phyloP scores from a whole-genome alignment of 2,888 invertebrate genomes.

The Halictus ligatus region DNA sequence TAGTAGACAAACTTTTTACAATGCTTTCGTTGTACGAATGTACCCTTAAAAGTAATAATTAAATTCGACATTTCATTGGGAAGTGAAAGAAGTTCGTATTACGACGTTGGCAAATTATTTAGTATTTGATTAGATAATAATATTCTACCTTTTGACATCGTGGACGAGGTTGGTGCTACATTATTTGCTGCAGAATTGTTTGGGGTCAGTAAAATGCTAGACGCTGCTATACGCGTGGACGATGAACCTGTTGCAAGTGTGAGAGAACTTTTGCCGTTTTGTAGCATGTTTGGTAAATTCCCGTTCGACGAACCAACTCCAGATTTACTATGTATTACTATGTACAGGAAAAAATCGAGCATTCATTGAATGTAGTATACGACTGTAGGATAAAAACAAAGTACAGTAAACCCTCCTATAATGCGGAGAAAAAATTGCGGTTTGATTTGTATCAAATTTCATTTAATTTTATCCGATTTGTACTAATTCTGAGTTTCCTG shows the following conservation, averaged over 20 bases:
- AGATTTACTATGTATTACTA: conserved; percentile 55
- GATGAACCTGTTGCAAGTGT: conserved; percentile 64
- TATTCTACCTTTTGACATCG: conserved; percentile 80
- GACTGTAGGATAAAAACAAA: neutral
- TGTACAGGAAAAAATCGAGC: conserved; percentile 9
- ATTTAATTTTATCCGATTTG: neutral
- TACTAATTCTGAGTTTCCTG: neutral
- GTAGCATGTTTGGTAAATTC: conserved; percentile 72
- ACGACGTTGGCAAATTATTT: conserved; percentile 57
- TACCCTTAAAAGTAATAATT: conserved; percentile 26
- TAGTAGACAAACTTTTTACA: conserved; percentile 6
- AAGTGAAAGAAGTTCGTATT: conserved; percentile 32
- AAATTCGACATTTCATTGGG: conserved; percentile 24
- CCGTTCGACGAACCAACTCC: conserved; percentile 52
- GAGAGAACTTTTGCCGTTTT: conserved; percentile 73
- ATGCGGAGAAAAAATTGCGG: neutral
- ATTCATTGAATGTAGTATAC: neutral
- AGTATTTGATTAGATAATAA: conserved; percentile 72
- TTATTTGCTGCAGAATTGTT: conserved; percentile 68
- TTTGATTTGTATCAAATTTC: neutral
- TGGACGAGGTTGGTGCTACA: conserved; percentile 66
- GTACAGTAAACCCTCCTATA: neutral
- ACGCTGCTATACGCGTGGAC: conserved; percentile 68
- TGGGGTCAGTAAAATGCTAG: conserved; percentile 77
- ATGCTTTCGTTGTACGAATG: conserved; percentile 6